Evolutionary conservation across 2,113 vertebrate genomes (phyloP).

Genomic region (Ciconia maguari): DNA sequence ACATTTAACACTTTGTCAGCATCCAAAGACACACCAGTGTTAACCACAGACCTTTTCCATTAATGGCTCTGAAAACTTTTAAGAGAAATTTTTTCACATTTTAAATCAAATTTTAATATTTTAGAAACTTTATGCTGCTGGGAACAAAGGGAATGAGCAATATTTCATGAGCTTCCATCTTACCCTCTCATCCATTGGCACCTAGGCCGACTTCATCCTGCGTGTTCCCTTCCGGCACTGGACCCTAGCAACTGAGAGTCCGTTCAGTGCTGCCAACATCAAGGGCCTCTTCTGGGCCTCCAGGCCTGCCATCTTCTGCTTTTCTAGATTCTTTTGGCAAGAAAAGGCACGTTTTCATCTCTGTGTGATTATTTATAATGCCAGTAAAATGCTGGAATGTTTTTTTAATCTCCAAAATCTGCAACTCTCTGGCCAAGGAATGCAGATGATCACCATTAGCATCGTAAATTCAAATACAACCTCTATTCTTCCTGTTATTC

Average conservation of each 20-base stretch:
- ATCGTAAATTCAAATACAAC: slow-evolving; percentile 69
- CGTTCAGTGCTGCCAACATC: slow-evolving; percentile 93
- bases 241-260: slow-evolving; percentile 87
- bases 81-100: not conserved
- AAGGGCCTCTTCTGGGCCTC: slow-evolving; percentile 94
- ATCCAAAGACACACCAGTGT: not conserved
- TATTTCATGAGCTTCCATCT: slow-evolving; percentile 35
- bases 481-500: slow-evolving; percentile 61
- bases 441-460: slow-evolving; percentile 69
- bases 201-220: slow-evolving; percentile 78
- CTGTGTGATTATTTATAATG: slow-evolving; percentile 73
- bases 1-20: not conserved
- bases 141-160: not conserved
- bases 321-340: slow-evolving; percentile 93
- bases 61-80: not conserved
- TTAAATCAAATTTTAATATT: not conserved
- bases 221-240: slow-evolving; percentile 82
- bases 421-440: slow-evolving; percentile 76
- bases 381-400: slow-evolving; percentile 77
- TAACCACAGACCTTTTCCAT: not conserved
- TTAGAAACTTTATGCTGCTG: not conserved
- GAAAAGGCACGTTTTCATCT: slow-evolving; percentile 85
- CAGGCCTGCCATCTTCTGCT: slow-evolving; percentile 93
- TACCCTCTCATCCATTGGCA: slow-evolving; percentile 90
- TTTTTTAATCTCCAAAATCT: slow-evolving; percentile 82